Evolutionary conservation across 30 jellyfish, hydroid and myxozoan genomes (phyloP), one percentile per base, ranked within the genome.

Genomic region (Mastigias papua): DNA sequence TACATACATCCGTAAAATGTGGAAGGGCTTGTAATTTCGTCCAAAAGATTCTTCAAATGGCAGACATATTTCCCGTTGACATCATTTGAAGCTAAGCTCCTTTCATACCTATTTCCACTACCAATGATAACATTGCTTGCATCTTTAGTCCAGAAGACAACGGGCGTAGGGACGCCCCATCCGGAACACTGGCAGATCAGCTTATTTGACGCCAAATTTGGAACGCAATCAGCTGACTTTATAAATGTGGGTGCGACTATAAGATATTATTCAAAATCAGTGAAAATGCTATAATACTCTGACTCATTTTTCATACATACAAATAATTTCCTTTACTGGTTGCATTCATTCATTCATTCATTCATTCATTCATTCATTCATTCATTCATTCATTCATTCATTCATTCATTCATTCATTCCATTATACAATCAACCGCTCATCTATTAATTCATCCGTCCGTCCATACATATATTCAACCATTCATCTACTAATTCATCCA

Each of bases 61-160:
- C 98, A 91, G 29, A 76, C 84, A 68, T 91, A 91, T 48, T 69
- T 79, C 50, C 92, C 98, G 31, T 76, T 92, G 30, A 84, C 94
- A 26, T 58, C 48, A 1, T 17, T 33, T 29, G 85, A 57, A 19
- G 51, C 61, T 8, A 84, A 42, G n/a, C 46, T 48, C 54, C 51
- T 34, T 25, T 84, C 87, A 62, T 25, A 84, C 17, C 13, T 32
- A 64, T 21, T 54, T 9, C 87, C 81, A 26, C 29, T 54, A 30
- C 81, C 86, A 70, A 84, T 61, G 6, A 17, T 28, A 34, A 62
- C 69, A 0, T n/a, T 51, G 50, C 51, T 57, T 0, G 78, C 25
- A 15, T 60, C 87, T 37, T 84, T 84, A 33, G 93, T 84, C 93
- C 93, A 84, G 42, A 28, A 84, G 16, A 84, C 49, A 27, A 17